Percentiles rank a stretch among this genome's conserved stretches.
Evolutionary conservation across 2,113 vertebrate species (phyloP).

Genomic region (Paratilapia polleni): DNA sequence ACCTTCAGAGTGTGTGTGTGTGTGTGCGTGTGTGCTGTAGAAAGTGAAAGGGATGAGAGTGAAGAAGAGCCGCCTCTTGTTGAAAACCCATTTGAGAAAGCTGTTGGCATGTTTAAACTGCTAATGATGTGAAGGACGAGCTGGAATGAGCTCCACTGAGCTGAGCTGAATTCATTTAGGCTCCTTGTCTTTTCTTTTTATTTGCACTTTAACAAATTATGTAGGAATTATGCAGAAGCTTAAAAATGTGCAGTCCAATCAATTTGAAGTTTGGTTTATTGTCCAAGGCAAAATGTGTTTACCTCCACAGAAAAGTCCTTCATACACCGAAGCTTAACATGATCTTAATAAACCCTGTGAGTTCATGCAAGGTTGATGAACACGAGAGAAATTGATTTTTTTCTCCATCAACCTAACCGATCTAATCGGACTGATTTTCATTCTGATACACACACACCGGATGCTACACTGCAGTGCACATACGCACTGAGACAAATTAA

Average conservation of each 20-base stretch:
- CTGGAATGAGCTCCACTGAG: not conserved
- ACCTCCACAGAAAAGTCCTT: not conserved
- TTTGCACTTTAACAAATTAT: not conserved
- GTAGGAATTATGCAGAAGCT: not conserved
- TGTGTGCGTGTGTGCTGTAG: slow-evolving; percentile 3
- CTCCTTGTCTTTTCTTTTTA: not conserved
- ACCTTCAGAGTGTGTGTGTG: slow-evolving; percentile 1
- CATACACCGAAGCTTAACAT: not conserved
- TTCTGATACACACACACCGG: not conserved
- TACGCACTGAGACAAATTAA: not conserved
- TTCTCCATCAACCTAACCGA: fast-evolving
- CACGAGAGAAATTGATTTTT: not conserved
- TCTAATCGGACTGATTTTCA: not conserved
- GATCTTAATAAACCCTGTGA: not conserved
- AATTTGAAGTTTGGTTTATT: not conserved
- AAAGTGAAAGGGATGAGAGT: not conserved
- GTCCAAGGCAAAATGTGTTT: not conserved
- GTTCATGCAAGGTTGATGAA: not conserved
- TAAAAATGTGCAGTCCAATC: not conserved
- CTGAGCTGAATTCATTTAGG: not conserved
- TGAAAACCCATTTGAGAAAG: slow-evolving; percentile 12
- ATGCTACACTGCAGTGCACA: not conserved
- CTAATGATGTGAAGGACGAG: not conserved
- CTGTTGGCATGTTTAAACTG: not conserved
- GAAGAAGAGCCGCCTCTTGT: not conserved